These are phyloP conservation scores for Menidia beryllina DNA, from an alignment of 2,113 vertebrate genomes.

Conservation along the genomic window DNA sequence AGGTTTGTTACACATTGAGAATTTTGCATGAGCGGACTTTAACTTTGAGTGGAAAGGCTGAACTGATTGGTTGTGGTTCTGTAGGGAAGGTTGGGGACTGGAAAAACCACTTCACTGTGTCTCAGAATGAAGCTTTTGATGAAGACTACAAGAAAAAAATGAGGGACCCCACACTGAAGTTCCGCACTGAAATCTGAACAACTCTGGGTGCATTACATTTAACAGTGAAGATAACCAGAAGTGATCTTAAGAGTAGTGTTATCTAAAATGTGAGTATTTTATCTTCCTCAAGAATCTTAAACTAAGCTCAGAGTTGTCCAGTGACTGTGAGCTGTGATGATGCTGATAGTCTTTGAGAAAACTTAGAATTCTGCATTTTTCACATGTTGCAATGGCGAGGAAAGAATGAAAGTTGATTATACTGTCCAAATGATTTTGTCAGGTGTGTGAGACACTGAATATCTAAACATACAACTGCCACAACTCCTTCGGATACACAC, in stretches of 20 bases:
- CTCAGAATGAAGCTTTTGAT: constrained; percentile 76
- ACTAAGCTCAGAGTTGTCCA: too few relatives aligned
- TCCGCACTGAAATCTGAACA: constrained; percentile 64
- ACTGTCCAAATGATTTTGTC: not conserved
- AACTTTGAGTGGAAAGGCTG: not conserved
- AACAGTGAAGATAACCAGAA: too few relatives aligned
- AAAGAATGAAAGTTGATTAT: not conserved
- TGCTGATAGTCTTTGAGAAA: not conserved
- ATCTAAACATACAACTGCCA: too few relatives aligned
- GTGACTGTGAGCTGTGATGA: not conserved
- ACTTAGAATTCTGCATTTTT: not conserved
- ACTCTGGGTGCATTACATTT: not conserved
- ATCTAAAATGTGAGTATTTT: not conserved
- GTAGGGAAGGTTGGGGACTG: constrained; percentile 78
- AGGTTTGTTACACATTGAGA: constrained; percentile 60
- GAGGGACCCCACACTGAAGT: constrained; percentile 62
- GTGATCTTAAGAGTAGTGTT: not conserved
- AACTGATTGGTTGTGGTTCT: constrained; percentile 8
- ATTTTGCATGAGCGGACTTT: not conserved
- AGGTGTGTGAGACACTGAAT: too few relatives aligned
- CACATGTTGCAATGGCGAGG: not conserved
- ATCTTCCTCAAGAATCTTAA: not conserved
- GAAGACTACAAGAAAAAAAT: constrained; percentile 76
- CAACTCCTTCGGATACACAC: too few relatives aligned
- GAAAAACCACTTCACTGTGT: constrained; percentile 76